Percentiles rank a stretch among this genome's conserved stretches.
Evolutionary conservation across 2,888 invertebrate genomes (phyloP).

Genomic region (Leptinotarsa rubiginosa): DNA sequence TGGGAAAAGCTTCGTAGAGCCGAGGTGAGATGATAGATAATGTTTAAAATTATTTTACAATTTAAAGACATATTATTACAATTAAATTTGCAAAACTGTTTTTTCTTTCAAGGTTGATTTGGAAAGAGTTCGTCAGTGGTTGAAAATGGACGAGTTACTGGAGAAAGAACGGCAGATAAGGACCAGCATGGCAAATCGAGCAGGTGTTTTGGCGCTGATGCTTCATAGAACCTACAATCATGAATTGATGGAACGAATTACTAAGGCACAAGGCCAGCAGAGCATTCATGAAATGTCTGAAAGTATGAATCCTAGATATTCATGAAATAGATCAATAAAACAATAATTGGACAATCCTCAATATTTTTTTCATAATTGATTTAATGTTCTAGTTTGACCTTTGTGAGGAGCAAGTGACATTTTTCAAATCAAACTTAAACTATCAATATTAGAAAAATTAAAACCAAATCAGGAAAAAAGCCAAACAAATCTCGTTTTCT

Average conservation of each 20-base stretch:
- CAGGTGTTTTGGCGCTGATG: constrained; percentile 93
- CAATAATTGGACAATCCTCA: too few relatives aligned
- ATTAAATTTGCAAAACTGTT: too few relatives aligned
- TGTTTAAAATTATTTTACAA: neutral
- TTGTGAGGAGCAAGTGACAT: too few relatives aligned
- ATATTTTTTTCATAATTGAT: too few relatives aligned
- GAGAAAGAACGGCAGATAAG: constrained; percentile 93
- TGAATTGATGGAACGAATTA: constrained; percentile 83
- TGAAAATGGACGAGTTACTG: constrained; percentile 91
- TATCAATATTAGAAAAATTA: too few relatives aligned
- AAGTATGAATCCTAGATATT: constrained; percentile 49
- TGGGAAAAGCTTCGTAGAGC: constrained; percentile 96
- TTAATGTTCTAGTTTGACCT: too few relatives aligned
- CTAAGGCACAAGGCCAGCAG: constrained; percentile 69
- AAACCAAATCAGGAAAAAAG: too few relatives aligned
- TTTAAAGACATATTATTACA: too few relatives aligned
- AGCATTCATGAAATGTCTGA: constrained; percentile 67
- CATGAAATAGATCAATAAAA: neutral
- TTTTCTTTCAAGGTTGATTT: constrained; percentile 80
- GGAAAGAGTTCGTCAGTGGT: constrained; percentile 92
- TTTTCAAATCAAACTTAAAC: too few relatives aligned
- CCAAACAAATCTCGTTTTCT: too few relatives aligned
- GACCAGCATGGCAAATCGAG: constrained; percentile 79
- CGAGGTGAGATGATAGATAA: constrained; percentile 72
- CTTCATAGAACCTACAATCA: constrained; percentile 98